These are phyloP conservation scores for Prunella himalayana DNA, from an alignment of 2,113 vertebrate species.

Conservation along the genomic window DNA sequence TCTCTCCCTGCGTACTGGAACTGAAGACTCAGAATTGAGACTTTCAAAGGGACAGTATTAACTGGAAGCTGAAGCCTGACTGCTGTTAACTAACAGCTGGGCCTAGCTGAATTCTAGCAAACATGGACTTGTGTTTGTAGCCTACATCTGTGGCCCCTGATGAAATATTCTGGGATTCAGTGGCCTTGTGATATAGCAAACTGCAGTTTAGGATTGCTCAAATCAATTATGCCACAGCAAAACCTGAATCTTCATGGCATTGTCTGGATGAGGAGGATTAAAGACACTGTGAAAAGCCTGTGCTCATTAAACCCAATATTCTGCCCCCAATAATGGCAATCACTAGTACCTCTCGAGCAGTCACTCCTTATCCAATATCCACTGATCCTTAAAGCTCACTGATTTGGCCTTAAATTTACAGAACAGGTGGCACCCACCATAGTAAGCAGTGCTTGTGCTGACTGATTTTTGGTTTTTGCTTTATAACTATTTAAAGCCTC, in stretches of 20 bases:
- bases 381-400: background rate
- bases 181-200: background rate
- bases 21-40: background rate
- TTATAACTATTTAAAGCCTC: background rate
- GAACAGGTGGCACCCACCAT: background rate
- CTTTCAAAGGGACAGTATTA: background rate
- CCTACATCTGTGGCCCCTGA: background rate
- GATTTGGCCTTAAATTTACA: background rate
- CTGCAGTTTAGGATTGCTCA: background rate
- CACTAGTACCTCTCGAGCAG: background rate
- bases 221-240: background rate
- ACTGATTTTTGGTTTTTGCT: background rate
- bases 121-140: background rate
- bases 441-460: background rate
- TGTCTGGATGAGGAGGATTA: background rate
- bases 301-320: background rate
- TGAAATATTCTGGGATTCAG: background rate
- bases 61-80: background rate
- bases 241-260: background rate
- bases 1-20: background rate
- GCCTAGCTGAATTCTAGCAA: background rate
- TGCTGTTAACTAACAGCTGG: background rate
- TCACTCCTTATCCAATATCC: background rate
- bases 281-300: background rate
- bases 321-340: background rate